Evolutionary conservation across 2,888 invertebrate genomes (phyloP).

Genomic region (Andrena bicolor): DNA sequence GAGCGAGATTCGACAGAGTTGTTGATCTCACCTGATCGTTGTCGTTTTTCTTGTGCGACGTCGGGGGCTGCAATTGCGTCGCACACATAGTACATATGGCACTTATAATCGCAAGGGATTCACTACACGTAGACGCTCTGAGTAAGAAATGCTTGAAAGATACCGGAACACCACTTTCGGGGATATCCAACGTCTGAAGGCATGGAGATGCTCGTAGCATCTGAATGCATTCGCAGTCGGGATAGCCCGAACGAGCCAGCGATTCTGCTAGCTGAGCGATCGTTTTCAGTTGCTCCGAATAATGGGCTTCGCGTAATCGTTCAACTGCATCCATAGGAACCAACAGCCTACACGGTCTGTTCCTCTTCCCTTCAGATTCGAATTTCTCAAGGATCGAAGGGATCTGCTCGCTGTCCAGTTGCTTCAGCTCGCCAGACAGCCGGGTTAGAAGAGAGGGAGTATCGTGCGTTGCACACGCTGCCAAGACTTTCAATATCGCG

Average conservation of each 20-base stretch:
- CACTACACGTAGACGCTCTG: constrained; percentile 83
- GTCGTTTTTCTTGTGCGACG: constrained; percentile 79
- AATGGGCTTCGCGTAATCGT: constrained; percentile 80
- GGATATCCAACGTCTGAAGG: constrained; percentile 75
- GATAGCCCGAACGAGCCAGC: constrained; percentile 74
- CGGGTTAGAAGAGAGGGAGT: constrained; percentile 72
- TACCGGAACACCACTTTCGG: constrained; percentile 74
- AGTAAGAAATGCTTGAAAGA: constrained; percentile 80
- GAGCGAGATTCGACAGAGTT: not conserved
- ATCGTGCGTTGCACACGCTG: constrained; percentile 76
- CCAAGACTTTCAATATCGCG: constrained; percentile 80
- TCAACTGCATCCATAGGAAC: constrained; percentile 82
- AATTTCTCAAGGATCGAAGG: constrained; percentile 77
- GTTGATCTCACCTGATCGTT: constrained; percentile 73
- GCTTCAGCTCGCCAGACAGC: constrained; percentile 76
- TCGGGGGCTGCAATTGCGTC: constrained; percentile 72
- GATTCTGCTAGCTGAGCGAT: constrained; percentile 79
- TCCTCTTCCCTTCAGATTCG: constrained; percentile 65
- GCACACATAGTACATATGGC: constrained; percentile 79
- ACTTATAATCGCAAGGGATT: constrained; percentile 80
- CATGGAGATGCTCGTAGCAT: constrained; percentile 72
- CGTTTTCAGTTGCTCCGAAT: constrained; percentile 80
- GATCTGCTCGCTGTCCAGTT: constrained; percentile 75
- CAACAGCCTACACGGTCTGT: constrained; percentile 78
- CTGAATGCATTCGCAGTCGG: constrained; percentile 78